Percentiles rank a stretch among this genome's conserved stretches.
phyloP scores from a whole-genome alignment of 2,888 invertebrate species.

The Sarcophaga caerulescens region DNA sequence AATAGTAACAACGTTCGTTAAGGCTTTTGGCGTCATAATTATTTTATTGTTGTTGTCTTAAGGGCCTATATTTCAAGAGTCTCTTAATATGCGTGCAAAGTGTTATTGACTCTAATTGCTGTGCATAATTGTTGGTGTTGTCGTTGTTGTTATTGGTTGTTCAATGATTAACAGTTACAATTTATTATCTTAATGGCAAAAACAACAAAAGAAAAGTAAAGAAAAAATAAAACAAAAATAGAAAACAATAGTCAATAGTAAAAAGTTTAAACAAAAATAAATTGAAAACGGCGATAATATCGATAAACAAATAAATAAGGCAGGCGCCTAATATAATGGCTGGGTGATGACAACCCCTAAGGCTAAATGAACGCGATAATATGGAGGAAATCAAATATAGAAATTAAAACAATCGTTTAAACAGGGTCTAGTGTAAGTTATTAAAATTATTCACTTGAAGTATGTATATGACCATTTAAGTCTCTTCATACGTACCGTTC shows the following conservation, averaged over 20 bases:
- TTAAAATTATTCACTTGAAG: neutral
- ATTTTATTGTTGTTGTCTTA: too few species aligned
- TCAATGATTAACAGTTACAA: constrained; percentile 42
- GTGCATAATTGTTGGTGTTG: too few species aligned
- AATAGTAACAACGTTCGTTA: too few species aligned
- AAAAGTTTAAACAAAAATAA: constrained; percentile 25
- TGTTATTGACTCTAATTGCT: constrained; percentile 42
- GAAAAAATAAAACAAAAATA: neutral
- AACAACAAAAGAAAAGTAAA: neutral
- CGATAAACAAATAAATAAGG: constrained; percentile 49
- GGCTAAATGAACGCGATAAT: neutral
- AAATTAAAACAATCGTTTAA: neutral
- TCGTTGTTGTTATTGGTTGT: constrained; percentile 22
- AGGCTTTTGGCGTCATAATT: too few species aligned
- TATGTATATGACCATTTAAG: constrained; percentile 40
- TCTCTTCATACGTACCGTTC: neutral
- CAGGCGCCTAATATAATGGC: constrained; percentile 28
- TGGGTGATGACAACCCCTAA: neutral
- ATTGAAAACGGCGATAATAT: constrained; percentile 27
- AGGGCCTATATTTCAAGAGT: neutral
- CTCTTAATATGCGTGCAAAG: neutral
- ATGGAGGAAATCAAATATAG: neutral
- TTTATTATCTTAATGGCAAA: constrained; percentile 42
- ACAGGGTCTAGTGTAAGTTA: neutral
- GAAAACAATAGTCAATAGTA: constrained; percentile 34